These are phyloP conservation scores for Hiodon alosoides DNA, from an alignment of 2,113 vertebrate species.

Conservation along the genomic window DNA sequence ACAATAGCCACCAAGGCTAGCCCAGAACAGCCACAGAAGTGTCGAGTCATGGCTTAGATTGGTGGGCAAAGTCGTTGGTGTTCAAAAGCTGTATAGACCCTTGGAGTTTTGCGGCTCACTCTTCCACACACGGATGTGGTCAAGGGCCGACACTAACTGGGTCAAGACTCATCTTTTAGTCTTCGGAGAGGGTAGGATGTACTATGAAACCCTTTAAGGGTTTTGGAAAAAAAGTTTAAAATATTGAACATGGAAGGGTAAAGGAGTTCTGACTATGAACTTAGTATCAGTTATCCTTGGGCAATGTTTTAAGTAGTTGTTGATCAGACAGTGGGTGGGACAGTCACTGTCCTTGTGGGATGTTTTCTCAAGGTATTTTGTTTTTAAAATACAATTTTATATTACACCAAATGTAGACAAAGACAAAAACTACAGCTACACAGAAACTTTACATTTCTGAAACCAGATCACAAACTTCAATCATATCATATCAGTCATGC, in stretches of 20 bases:
- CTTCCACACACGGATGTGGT: neutral
- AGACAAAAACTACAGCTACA: neutral
- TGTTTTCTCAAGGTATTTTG: too few relatives aligned
- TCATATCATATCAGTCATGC: neutral
- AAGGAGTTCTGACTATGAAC: too few relatives aligned
- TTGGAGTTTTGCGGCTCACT: neutral
- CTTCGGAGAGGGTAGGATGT: too few relatives aligned
- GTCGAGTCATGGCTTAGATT: slow-evolving; percentile 39
- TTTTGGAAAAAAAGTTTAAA: too few relatives aligned
- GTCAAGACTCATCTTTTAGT: too few relatives aligned
- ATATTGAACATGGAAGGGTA: too few relatives aligned
- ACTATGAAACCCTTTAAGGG: too few relatives aligned
- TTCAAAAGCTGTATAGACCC: neutral
- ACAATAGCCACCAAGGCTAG: slow-evolving; percentile 45
- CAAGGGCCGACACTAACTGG: neutral
- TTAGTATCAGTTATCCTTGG: too few relatives aligned
- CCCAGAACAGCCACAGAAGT: slow-evolving; percentile 38
- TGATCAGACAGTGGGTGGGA: too few relatives aligned
- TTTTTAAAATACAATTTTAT: too few relatives aligned
- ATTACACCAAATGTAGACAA: neutral
- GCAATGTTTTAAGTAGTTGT: too few relatives aligned
- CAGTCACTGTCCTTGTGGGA: too few relatives aligned
- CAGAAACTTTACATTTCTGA: neutral
- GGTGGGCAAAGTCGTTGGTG: slow-evolving; percentile 18
- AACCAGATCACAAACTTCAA: neutral